A percentile compares a stretch with the other conserved stretches of the same genome.
Evolutionary conservation across 2,888 invertebrate genomes (phyloP).

Genomic region (Suillia variegata): DNA sequence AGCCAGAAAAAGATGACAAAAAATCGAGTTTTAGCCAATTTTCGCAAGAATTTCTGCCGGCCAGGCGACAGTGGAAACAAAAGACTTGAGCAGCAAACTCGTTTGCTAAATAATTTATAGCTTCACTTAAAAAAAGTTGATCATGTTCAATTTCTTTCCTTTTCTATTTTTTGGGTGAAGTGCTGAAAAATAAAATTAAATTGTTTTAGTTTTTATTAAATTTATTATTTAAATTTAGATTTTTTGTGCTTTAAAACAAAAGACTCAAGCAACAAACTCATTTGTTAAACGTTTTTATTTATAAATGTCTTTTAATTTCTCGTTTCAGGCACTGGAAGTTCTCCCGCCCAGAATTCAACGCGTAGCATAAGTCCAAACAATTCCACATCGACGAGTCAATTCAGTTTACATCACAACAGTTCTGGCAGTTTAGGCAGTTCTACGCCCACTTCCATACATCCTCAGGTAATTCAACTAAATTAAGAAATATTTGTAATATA

Average conservation of each 20-base stretch:
- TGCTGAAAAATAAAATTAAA: no score
- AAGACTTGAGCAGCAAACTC: conserved; percentile 13
- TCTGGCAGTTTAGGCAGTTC: conserved; percentile 61
- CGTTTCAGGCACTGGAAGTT: conserved; percentile 60
- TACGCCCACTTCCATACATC: conserved; percentile 60
- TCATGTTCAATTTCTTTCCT: no score
- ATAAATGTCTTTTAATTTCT: conserved; percentile 20
- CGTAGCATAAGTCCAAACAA: conserved; percentile 62
- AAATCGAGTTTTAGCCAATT: no score
- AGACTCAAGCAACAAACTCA: no score
- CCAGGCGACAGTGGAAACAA: conserved; percentile 1
- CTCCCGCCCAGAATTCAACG: conserved; percentile 63
- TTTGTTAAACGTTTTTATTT: conserved; percentile 14
- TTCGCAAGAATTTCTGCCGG: no score
- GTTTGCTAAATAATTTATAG: background rate
- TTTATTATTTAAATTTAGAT: no score
- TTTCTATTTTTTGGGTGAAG: no score
- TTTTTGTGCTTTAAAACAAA: no score
- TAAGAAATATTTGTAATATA: background rate
- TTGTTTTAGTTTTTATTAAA: no score
- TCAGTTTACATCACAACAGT: conserved; percentile 61
- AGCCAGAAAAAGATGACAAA: no score
- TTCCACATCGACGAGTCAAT: conserved; percentile 61
- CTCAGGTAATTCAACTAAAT: conserved; percentile 48
- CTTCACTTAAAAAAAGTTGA: no score